Conservation (phyloP, 2,113 vertebrate genomes). For the Muntiacus reevesi region DNA sequence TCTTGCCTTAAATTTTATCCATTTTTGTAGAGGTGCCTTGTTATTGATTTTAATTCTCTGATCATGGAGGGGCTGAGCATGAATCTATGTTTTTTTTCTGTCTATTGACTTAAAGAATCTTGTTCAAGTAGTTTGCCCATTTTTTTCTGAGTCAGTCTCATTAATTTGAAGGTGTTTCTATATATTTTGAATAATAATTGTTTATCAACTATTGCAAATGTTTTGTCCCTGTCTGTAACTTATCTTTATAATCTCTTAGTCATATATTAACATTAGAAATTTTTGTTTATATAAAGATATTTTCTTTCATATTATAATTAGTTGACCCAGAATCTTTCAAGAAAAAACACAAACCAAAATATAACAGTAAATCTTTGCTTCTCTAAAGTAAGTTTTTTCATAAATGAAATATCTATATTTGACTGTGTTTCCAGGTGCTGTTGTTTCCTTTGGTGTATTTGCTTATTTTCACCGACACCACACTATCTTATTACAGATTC, state of each 20-base stretch:
- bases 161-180: neutral
- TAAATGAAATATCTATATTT: neutral
- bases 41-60: neutral
- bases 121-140: neutral
- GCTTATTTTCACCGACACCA: neutral
- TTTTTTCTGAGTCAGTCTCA: neutral
- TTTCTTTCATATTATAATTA: neutral
- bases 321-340: neutral
- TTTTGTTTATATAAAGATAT: neutral
- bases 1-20: neutral
- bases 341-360: neutral
- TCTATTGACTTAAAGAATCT: neutral
- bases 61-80: neutral
- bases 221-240: neutral
- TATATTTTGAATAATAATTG: neutral
- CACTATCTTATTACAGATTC: neutral
- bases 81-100: neutral
- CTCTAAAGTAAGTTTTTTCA: neutral
- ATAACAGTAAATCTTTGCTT: neutral
- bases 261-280: neutral
- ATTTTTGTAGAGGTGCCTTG: neutral
- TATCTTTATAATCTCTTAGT: neutral
- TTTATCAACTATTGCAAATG: neutral
- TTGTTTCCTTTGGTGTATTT: neutral
- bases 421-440: neutral